Conservation (phyloP, 2,113 vertebrate species). For the Erinaceus europaeus region DNA sequence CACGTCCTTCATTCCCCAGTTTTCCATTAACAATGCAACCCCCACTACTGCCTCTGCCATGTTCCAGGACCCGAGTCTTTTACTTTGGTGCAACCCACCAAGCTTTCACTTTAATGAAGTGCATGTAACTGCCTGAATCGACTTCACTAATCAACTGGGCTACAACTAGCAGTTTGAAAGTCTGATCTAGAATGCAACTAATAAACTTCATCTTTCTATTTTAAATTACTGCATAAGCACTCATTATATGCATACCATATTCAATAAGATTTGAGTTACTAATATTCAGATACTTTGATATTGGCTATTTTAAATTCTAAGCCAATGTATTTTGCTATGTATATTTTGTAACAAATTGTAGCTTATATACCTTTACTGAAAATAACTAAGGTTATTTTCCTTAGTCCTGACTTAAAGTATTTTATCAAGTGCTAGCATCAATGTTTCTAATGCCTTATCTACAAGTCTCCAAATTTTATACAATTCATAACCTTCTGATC, state of each 20-base stretch:
- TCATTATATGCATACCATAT: no score
- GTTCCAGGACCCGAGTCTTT: no score
- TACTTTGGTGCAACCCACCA: no score
- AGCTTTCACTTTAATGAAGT: neutral
- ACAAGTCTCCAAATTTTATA: neutral
- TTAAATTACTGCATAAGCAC: no score
- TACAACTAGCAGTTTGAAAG: neutral
- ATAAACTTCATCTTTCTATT: neutral
- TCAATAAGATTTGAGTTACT: no score
- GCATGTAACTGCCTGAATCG: neutral
- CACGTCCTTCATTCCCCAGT: no score
- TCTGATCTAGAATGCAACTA: neutral
- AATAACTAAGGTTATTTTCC: constrained; percentile 22
- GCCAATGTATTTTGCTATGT: neutral
- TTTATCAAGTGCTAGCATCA: constrained; percentile 20
- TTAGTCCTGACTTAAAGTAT: constrained; percentile 1
- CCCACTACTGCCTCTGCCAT: no score
- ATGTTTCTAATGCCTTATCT: neutral
- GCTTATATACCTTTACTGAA: neutral
- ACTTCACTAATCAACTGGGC: neutral
- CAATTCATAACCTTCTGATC: neutral
- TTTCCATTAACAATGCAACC: no score
- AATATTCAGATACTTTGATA: constrained; percentile 29
- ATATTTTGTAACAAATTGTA: neutral
- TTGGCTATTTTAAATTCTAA: constrained; percentile 3